Evolutionary conservation across 2,888 invertebrate genomes (phyloP), one percentile per base, ranked within the genome.

Genomic region (Archaeoteleia sp.): DNA sequence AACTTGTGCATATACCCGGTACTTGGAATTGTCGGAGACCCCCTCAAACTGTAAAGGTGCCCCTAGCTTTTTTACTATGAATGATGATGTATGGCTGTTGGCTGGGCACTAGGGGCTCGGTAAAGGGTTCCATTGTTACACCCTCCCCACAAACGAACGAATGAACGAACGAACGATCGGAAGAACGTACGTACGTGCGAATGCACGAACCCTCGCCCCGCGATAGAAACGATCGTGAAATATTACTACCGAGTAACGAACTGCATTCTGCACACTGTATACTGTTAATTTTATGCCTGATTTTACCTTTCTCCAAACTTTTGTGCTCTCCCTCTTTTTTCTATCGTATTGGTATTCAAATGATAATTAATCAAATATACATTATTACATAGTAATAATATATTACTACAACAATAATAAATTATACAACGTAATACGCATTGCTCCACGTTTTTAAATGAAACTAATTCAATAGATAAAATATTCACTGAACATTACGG

Each of bases 1-100:
- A 54, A 40, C 48, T 42, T 9, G 51, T 23, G 42, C 58, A 23
- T 23, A 15, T 54, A 39, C 32, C 12, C 48, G 45, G 55, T 55
- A 67, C 65, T 67, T 43, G 23, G 77, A 73, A 74, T 76, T 72
- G 75, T 73, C 67, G 74, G 67, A 73, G 71, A 70, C n/a, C 74
- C 80, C 82, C 70, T 77, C 74, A 43, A 68, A 62, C 72, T 71
- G 60, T 72, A 77, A 74, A 80, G 78, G 76, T 81, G 79, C 78
- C 79, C 82, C 79, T 70, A 71, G 76, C 74, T 78, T 77, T 76
- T 74, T 71, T 76, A 69, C 69, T 79, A 84, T 81, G 84, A 84
- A 84, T 83, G 85, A 85, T 85, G 85, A 85, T 84, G 85, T 84
- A 84, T 84, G 84, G 83, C 80, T 84, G 83, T 82, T 83, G 82